Percentiles rank a stretch among this genome's conserved stretches.
Evolutionary conservation across 2,797 vertebrate species (phyloP).

Genomic region (Rhinella marina): DNA sequence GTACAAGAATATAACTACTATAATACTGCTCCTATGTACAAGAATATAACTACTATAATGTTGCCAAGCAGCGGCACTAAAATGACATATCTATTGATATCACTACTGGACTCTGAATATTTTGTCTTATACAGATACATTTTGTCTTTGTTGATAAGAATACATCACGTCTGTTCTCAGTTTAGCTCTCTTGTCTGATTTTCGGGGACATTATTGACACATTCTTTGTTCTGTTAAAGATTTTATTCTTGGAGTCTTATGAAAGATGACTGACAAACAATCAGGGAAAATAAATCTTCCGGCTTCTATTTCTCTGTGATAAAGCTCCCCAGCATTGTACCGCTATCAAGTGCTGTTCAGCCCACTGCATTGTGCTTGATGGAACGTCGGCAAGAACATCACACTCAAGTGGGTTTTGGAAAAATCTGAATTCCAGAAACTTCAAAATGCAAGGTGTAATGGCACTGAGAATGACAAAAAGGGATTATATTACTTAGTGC

Average conservation of each 20-base stretch:
- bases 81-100: too few relatives aligned
- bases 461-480: constrained; percentile 3
- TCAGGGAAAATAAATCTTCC: constrained; percentile 35
- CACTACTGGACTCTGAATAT: too few relatives aligned
- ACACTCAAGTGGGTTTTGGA: constrained; percentile 29
- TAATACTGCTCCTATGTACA: too few relatives aligned
- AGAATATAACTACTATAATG: neutral
- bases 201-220: neutral
- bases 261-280: constrained; percentile 13
- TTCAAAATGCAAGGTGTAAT: constrained; percentile 21
- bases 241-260: constrained; percentile 3
- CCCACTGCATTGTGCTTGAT: constrained; percentile 33
- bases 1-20: too few relatives aligned
- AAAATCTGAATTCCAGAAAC: constrained; percentile 22
- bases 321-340: constrained; percentile 49
- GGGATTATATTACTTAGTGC: neutral
- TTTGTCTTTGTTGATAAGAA: neutral
- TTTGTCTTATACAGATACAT: too few relatives aligned
- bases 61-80: neutral
- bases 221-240: neutral
- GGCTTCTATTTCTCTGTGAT: constrained; percentile 45
- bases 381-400: neutral
- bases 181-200: neutral
- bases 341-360: constrained; percentile 38
- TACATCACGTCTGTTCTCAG: too few relatives aligned